These are phyloP conservation scores for Vireo altiloquus DNA, from an alignment of 2,113 vertebrate species.

Conservation along the genomic window DNA sequence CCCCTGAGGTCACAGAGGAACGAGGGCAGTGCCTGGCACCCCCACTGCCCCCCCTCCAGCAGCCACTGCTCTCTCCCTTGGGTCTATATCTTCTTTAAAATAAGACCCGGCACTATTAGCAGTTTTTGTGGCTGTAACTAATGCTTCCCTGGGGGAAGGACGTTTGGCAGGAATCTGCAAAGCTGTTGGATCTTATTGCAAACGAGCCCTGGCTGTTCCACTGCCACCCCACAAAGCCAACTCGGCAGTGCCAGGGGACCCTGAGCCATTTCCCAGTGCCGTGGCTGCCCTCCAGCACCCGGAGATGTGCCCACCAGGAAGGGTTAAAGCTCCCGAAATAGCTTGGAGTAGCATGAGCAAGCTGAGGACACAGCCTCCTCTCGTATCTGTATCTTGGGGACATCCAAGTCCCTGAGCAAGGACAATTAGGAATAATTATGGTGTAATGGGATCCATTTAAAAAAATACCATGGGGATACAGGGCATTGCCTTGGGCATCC, in stretches of 20 bases:
- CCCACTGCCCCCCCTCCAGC: neutral
- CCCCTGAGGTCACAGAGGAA: neutral
- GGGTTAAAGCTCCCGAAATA: neutral
- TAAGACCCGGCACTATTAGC: neutral
- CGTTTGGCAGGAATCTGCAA: neutral
- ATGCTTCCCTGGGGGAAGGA: neutral
- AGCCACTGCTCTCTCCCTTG: neutral
- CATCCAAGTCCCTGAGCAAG: neutral
- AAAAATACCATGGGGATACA: rapidly evolving
- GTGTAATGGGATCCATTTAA: rapidly evolving
- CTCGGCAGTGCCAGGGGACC: neutral
- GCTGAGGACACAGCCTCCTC: neutral
- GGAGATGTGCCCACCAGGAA: rapidly evolving
- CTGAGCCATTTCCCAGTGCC: neutral
- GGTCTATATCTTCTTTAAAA: neutral
- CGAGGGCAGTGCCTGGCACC: rapidly evolving
- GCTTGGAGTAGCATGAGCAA: rapidly evolving
- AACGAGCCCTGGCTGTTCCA: neutral
- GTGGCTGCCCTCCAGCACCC: neutral
- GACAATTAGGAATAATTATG: neutral
- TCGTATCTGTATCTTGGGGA: rapidly evolving
- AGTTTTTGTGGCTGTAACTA: neutral
- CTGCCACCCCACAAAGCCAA: rapidly evolving
- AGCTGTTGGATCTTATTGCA: neutral
- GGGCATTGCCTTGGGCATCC: neutral